Evolutionary conservation across 2,888 invertebrate genomes (phyloP).

Genomic region (Drosophila recens): DNA sequence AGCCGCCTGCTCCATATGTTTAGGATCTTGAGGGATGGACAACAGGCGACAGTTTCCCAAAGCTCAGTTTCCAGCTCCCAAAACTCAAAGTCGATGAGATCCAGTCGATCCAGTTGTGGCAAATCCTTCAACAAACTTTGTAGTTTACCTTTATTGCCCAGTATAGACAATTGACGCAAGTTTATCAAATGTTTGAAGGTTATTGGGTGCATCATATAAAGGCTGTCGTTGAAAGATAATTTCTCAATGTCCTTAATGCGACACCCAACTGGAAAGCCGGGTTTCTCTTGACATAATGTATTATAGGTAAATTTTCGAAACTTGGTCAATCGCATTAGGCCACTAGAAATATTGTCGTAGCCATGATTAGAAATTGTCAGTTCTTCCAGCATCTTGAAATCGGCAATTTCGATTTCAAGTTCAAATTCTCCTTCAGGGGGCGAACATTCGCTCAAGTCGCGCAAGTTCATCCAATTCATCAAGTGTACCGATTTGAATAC

Average conservation of each 20-base stretch:
- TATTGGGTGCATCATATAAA: neutral
- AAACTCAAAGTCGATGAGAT: conserved; percentile 10
- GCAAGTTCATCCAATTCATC: conserved; percentile 11
- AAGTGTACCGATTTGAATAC: neutral
- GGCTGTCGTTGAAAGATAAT: neutral
- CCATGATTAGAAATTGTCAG: neutral
- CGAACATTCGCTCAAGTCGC: conserved; percentile 5
- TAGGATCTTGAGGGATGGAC: conserved; percentile 13
- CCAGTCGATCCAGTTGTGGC: conserved; percentile 24
- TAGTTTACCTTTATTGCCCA: conserved; percentile 9
- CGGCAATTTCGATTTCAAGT: neutral
- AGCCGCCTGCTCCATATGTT: conserved; percentile 27
- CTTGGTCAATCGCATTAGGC: neutral
- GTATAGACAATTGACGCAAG: conserved; percentile 13
- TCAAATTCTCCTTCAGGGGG: too few species aligned
- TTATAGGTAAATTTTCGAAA: too few species aligned
- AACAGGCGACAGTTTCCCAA: conserved; percentile 27
- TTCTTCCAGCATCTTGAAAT: conserved; percentile 16
- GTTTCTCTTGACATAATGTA: too few species aligned
- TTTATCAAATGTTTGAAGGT: neutral
- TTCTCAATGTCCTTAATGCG: conserved; percentile 11
- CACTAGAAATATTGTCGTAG: neutral
- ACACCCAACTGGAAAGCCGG: neutral
- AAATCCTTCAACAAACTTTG: neutral
- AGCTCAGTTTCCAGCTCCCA: conserved; percentile 26